These are phyloP conservation scores for Phoxinus phoxinus DNA, from an alignment of 2,113 vertebrate species.

Conservation along the genomic window DNA sequence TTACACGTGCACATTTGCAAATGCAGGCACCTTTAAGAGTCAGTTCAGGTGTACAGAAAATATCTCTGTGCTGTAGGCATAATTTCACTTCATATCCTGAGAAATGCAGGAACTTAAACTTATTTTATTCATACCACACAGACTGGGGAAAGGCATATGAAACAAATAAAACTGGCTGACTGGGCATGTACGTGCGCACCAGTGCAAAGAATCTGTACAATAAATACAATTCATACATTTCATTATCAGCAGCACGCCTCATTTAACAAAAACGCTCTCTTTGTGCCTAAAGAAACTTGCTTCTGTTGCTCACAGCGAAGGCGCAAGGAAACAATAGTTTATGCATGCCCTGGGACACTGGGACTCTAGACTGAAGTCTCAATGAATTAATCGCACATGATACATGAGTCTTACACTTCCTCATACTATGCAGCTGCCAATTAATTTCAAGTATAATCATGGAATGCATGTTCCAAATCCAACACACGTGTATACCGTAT, in stretches of 20 bases:
- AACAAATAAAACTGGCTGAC: conserved; percentile 7
- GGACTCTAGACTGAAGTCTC: conserved; percentile 7
- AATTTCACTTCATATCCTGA: not conserved
- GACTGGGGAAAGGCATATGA: not conserved
- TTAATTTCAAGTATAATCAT: conserved; percentile 31
- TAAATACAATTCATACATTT: conserved; percentile 26
- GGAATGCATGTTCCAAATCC: conserved; percentile 17
- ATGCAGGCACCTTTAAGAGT: not conserved
- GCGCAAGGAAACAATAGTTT: not conserved
- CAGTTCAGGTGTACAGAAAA: not conserved
- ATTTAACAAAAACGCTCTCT: conserved; percentile 33
- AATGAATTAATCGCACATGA: conserved; percentile 31
- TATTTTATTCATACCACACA: conserved; percentile 14
- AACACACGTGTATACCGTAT: not conserved
- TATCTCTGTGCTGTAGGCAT: not conserved
- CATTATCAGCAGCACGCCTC: conserved; percentile 17
- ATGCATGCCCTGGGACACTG: conserved; percentile 39
- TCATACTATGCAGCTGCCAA: conserved; percentile 18
- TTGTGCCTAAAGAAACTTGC: conserved; percentile 9
- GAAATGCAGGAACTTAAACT: not conserved
- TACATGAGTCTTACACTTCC: not conserved
- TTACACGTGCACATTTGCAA: not conserved
- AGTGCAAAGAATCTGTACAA: not conserved
- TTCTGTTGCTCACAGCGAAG: conserved; percentile 7
- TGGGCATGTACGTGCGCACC: not conserved